Evolutionary conservation across 2,888 invertebrate genomes (phyloP), one percentile per base, ranked within the genome.

Genomic region (Diarsia dahlii): DNA sequence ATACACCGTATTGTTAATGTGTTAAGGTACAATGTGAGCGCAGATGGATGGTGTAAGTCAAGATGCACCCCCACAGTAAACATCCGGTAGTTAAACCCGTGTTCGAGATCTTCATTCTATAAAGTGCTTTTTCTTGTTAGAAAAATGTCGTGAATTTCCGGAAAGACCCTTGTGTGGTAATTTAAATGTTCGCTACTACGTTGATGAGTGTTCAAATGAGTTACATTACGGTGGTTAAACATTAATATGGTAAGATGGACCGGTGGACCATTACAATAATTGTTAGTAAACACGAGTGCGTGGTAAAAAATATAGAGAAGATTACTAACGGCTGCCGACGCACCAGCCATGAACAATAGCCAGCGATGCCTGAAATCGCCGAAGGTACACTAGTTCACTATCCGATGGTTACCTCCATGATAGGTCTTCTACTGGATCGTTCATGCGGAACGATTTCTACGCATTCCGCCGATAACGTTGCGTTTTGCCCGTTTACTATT

Each of bases 401-500:
- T 90, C 88, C 89, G 87, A 89, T 89, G 89, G 90, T 91, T 91
- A 92, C 91, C 92, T 93, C 92, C 93, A 94, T 89, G 91, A 85
- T 88, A 87, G 74, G 90, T 93, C 92, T 92, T 92, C 91, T 82
- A 89, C 88, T 82, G 85, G 87, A 89, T 87, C 90, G 88, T 86
- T 95, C 92, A 90, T 90, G 94, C 93, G 93, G 87, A 91, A 91
- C 94, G 91, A 94, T 95, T 94, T 94, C 94, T 93, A 93, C 91
- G 91, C 94, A 93, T 93, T 92, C 92, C 91, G 88, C 78, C 87
- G 81, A 91, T 89, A 91, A 87, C 78, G 80, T 85, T 79, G 82
- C 81, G 79, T 72, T 84, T 18, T 78, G 81, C 74, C 76, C 80
- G 82, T 82, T 84, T 84, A 84, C 77, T 81, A 87, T 84, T 87